Percentiles rank a stretch among this genome's conserved stretches.
Evolutionary conservation across 2,113 vertebrate genomes (phyloP).

Genomic region (Tautogolabrus adspersus): DNA sequence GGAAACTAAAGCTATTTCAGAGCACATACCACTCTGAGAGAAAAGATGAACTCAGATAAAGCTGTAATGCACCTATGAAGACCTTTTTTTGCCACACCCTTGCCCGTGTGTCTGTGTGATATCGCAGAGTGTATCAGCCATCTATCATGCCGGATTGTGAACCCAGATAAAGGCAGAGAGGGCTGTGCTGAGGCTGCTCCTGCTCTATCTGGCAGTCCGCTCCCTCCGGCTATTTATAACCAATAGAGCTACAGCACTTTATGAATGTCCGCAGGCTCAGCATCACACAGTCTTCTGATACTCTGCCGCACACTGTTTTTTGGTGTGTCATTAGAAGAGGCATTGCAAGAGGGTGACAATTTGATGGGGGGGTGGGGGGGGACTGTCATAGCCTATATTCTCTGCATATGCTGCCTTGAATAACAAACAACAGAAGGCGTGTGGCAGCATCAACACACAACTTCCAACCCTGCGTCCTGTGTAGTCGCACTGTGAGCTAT

Average conservation of each 20-base stretch:
- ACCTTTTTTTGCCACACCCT: slow-evolving; percentile 63
- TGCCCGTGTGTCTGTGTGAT: slow-evolving; percentile 33
- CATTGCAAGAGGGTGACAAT: background rate
- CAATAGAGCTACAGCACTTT: slow-evolving; percentile 74
- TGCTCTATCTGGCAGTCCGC: slow-evolving; percentile 55
- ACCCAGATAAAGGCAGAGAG: slow-evolving; percentile 61
- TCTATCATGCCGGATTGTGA: slow-evolving; percentile 59
- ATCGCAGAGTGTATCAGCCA: slow-evolving; percentile 63
- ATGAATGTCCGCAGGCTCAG: slow-evolving; percentile 77
- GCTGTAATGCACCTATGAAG: background rate
- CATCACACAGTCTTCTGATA: slow-evolving; percentile 63
- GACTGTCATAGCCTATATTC: slow-evolving; percentile 19
- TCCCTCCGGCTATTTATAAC: slow-evolving; percentile 80
- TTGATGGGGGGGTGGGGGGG: background rate
- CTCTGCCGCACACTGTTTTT: slow-evolving; percentile 36
- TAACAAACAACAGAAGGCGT: slow-evolving; percentile 55
- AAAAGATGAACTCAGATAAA: background rate
- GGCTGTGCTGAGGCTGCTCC: slow-evolving; percentile 54
- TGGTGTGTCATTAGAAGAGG: slow-evolving; percentile 36
- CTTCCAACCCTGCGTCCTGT: slow-evolving; percentile 46
- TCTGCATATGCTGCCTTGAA: slow-evolving; percentile 51
- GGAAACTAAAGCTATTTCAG: background rate
- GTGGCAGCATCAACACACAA: slow-evolving; percentile 37
- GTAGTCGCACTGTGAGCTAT: slow-evolving; percentile 44
- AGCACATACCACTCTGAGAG: background rate